These are phyloP conservation scores for Oceanodroma leucorhoa DNA, from an alignment of 2,797 vertebrate genomes.

Conservation along the genomic window DNA sequence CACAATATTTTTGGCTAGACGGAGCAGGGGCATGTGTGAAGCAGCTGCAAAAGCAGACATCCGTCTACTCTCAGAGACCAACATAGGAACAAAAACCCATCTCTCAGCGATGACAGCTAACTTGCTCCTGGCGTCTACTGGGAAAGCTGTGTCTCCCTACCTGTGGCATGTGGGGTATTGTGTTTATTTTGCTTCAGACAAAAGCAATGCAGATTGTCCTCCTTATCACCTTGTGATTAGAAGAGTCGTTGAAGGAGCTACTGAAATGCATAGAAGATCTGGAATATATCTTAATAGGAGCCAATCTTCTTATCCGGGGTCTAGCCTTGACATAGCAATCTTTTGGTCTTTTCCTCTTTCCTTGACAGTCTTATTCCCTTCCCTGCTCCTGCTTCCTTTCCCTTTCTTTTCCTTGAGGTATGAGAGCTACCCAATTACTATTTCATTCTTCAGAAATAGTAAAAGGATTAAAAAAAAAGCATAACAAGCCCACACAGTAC, in stretches of 20 bases:
- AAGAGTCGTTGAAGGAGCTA: neutral
- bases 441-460: neutral
- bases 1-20: neutral
- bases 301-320: neutral
- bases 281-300: neutral
- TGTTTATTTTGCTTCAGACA: neutral
- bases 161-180: neutral
- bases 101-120: neutral
- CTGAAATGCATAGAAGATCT: neutral
- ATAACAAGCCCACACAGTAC: neutral
- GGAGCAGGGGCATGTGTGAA: slow-evolving; percentile 9
- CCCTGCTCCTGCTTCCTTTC: neutral
- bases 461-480: neutral
- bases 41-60: slow-evolving; percentile 57
- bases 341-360: neutral
- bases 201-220: neutral
- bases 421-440: neutral
- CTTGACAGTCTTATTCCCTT: neutral
- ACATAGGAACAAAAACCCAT: neutral
- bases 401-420: neutral
- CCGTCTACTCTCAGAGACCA: neutral
- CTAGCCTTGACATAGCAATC: neutral
- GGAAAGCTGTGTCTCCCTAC: neutral
- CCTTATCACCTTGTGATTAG: neutral
- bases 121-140: neutral